phyloP scores from a whole-genome alignment of 2,797 vertebrate genomes.

The Scolopax rusticola region DNA sequence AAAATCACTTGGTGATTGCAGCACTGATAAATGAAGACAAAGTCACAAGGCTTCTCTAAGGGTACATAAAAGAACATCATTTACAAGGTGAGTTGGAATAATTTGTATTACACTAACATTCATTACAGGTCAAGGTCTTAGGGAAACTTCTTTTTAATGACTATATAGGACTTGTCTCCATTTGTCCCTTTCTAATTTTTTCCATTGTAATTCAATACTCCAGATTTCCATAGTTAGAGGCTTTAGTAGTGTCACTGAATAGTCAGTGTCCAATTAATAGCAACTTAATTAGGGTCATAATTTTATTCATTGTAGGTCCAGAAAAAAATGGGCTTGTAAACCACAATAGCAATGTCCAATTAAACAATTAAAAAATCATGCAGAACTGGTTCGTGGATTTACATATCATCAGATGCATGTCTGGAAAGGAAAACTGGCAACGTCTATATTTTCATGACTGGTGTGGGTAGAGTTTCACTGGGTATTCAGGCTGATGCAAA shows the following conservation, averaged over 20 bases:
- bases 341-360: not conserved
- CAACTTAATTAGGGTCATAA: not conserved
- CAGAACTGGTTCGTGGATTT: conserved; percentile 33
- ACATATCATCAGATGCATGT: not conserved
- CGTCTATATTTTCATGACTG: not conserved
- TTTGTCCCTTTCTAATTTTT: not conserved
- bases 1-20: not conserved
- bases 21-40: not conserved
- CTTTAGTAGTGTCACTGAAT: not conserved
- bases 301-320: not conserved
- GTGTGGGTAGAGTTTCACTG: conserved; percentile 14
- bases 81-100: not conserved
- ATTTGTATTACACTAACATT: not conserved
- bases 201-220: not conserved
- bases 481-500: not conserved
- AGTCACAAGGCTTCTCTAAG: not conserved
- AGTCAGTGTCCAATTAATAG: not conserved
- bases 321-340: not conserved
- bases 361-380: not conserved
- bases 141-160: not conserved
- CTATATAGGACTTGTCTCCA: not conserved
- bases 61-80: not conserved
- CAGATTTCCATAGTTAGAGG: not conserved
- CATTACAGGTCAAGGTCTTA: not conserved
- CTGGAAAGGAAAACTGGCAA: conserved; percentile 2